These are phyloP conservation scores for Maccullochella peelii DNA, from an alignment of 2,113 vertebrate species.

Conservation along the genomic window DNA sequence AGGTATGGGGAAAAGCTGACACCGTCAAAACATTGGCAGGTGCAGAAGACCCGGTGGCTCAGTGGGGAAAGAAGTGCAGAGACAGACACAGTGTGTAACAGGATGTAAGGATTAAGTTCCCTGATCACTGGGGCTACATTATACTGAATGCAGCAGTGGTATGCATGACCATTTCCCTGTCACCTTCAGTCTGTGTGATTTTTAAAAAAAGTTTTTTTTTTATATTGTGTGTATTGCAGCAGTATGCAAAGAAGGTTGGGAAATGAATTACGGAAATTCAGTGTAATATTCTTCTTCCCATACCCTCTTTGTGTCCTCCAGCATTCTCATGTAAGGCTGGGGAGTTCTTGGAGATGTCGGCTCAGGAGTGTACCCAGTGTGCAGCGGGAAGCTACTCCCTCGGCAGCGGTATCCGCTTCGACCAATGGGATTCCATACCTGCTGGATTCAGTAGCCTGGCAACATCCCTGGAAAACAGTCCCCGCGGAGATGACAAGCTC, in stretches of 20 bases:
- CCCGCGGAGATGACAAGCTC: constrained; percentile 78
- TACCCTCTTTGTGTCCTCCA: constrained; percentile 60
- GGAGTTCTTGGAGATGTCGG: constrained; percentile 96
- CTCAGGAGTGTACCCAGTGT: constrained; percentile 94
- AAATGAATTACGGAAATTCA: not conserved
- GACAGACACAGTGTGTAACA: constrained; percentile 51
- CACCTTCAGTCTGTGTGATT: constrained; percentile 1
- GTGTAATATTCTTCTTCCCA: not conserved
- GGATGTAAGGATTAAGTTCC: constrained; percentile 60
- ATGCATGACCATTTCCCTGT: constrained; percentile 19
- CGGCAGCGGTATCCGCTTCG: constrained; percentile 96
- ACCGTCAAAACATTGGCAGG: not conserved
- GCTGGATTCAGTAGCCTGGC: constrained; percentile 94
- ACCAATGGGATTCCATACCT: constrained; percentile 95
- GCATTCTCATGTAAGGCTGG: constrained; percentile 96
- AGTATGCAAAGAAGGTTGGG: not conserved
- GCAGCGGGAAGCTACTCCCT: constrained; percentile 94
- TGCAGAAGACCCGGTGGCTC: constrained; percentile 4
- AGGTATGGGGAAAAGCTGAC: constrained; percentile 59
- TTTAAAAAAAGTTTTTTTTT: too few species aligned
- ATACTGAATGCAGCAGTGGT: constrained; percentile 21
- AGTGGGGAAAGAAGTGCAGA: constrained; percentile 18
- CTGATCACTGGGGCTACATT: constrained; percentile 15
- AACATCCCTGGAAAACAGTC: constrained; percentile 88
- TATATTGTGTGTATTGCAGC: not conserved